Evolutionary conservation across 2,113 vertebrate genomes (phyloP).

Genomic region (Lepus timidus): DNA sequence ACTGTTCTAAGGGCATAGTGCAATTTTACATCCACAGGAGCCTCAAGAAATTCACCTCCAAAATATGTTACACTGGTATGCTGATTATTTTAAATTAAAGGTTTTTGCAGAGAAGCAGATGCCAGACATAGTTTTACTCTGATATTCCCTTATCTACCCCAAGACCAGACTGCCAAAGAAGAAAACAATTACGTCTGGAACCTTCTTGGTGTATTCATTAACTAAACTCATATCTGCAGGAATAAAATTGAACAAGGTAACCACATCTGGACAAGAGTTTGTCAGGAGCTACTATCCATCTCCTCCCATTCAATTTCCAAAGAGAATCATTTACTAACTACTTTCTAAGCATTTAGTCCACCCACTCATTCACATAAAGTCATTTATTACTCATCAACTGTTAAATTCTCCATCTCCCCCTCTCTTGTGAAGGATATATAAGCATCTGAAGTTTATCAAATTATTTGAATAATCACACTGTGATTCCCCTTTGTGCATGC

Average conservation of each 20-base stretch:
- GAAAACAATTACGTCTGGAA: neutral
- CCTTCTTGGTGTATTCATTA: neutral
- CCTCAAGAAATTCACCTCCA: neutral
- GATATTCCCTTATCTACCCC: neutral
- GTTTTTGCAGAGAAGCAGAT: neutral
- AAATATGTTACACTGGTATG: neutral
- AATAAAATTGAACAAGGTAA: neutral
- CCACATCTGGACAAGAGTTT: neutral
- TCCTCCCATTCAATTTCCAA: neutral
- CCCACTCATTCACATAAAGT: neutral
- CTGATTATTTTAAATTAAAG: neutral
- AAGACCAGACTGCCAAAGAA: neutral
- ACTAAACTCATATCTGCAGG: neutral
- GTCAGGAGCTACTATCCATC: neutral
- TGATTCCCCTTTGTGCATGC: neutral
- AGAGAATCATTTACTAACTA: neutral
- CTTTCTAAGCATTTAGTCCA: neutral
- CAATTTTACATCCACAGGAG: constrained; percentile 23
- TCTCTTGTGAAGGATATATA: neutral
- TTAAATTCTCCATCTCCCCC: neutral
- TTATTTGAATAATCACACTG: neutral
- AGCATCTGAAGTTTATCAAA: neutral
- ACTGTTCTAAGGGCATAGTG: neutral
- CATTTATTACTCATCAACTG: neutral
- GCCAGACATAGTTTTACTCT: neutral